A percentile compares a stretch with the other conserved stretches of the same genome.
These are phyloP conservation scores for Cephonodes hylas DNA, from an alignment of 2,888 invertebrate genomes.

Conservation along the genomic window DNA sequence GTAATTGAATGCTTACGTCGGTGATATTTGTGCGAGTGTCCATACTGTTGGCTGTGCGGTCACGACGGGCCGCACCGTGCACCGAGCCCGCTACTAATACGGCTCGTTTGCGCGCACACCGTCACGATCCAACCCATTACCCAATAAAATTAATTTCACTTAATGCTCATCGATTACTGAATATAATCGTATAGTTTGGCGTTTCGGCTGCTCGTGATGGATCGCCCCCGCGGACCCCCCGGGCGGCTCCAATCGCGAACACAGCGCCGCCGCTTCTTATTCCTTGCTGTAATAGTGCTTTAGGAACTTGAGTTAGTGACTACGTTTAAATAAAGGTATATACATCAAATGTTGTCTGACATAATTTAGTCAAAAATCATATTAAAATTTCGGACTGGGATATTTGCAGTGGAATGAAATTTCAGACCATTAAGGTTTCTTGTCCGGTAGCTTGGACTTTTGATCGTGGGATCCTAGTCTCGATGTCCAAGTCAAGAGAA, in stretches of 20 bases:
- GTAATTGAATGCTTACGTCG: constrained; percentile 36
- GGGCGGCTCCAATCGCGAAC: constrained; percentile 51
- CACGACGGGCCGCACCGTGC: constrained; percentile 33
- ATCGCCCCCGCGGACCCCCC: constrained; percentile 67
- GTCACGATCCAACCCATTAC: constrained; percentile 71
- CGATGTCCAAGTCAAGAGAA: too few species aligned
- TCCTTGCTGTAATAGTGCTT: constrained; percentile 15
- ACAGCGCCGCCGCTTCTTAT: constrained; percentile 48
- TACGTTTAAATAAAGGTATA: too few species aligned
- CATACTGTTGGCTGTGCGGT: constrained; percentile 52
- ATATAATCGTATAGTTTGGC: constrained; percentile 69
- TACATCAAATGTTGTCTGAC: too few species aligned
- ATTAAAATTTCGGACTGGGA: too few species aligned
- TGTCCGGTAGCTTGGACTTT: too few species aligned
- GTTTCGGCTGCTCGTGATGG: constrained; percentile 71
- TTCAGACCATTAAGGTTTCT: too few species aligned
- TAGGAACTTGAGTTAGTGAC: too few species aligned
- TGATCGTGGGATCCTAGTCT: too few species aligned
- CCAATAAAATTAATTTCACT: constrained; percentile 79
- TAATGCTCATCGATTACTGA: constrained; percentile 77
- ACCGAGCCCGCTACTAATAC: constrained; percentile 29
- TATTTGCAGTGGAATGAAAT: too few species aligned
- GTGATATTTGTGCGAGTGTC: constrained; percentile 31
- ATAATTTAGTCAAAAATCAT: too few species aligned
- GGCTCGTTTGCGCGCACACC: constrained; percentile 68